Base-by-base conservation (phyloP, 92 coral and sea anemone species). In the Actinernus sp. region DNA sequence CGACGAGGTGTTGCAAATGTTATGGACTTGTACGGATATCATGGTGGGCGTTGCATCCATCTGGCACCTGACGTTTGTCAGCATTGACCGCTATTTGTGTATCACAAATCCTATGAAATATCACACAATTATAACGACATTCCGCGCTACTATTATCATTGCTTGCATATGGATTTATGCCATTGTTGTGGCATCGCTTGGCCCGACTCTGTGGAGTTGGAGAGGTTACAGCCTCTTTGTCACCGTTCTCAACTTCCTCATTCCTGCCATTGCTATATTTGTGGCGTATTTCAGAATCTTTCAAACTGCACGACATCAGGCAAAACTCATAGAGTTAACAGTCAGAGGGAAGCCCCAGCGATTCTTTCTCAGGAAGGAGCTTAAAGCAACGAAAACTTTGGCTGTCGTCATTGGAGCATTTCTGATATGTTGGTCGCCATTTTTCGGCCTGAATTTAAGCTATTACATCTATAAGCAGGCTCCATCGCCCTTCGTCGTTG, bases 371-470 rank as follows among this genome's bases (percentile, higher is more conserved):
- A 83, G 65, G 39, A 89, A 80, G 44, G 98, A 94, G 68, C 55
- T 94, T 25, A 94, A 94, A 51, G 98, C 98, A 6, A 96, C 98
- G 0, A 94, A 94, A 46, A 94, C 98, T 17, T 67, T 94, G 4
- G 98, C 94, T 5, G 93, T 94, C 49, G 97, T 94, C 0, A 94
- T 94, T 12, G 91, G 97, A 26, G 97, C 98, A 3, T 94, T 94
- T 66, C 70, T 94, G 31, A 58, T 94, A 26, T 91, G 97, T 10
- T 94, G 98, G 98, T 76, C 97, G 17, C 98, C 98, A n/a, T 94
- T 94, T 51, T 94, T 94, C 54, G 92, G 85, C 0, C 68, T 94
- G 27, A 94, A 94, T 50, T 54, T 94, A 24, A 33, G 43, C 2
- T 92, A 85, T 32, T 87, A 79, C 60, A 74, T 88, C 38, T 78